A percentile compares a stretch with the other conserved stretches of the same genome.
Conservation (phyloP, 1,140 invertebrate genomes). For the Drosophila jambulina region DNA sequence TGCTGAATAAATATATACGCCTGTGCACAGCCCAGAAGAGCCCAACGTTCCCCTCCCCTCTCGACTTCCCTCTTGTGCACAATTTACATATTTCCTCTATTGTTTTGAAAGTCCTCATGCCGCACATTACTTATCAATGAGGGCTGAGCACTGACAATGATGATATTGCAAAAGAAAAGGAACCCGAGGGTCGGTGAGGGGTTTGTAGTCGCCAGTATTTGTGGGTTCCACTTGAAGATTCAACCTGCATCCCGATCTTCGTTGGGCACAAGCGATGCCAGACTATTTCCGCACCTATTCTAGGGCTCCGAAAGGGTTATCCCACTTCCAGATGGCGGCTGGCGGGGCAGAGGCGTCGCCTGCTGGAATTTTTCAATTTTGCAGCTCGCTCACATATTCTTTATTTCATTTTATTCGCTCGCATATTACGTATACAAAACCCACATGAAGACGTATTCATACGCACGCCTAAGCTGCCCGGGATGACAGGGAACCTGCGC, state of each 20-base stretch:
- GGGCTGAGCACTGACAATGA: slow-evolving; percentile 20
- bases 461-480: slow-evolving; percentile 62
- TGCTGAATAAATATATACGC: slow-evolving; percentile 11
- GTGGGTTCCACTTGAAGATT: slow-evolving; percentile 45
- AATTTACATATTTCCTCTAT: slow-evolving; percentile 70
- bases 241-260: slow-evolving; percentile 38
- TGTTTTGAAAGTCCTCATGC: slow-evolving; percentile 69
- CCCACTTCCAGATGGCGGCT: slow-evolving; percentile 10
- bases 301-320: slow-evolving; percentile 5
- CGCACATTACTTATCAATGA: slow-evolving; percentile 49
- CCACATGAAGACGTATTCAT: slow-evolving; percentile 67
- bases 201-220: background rate
- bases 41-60: too few species aligned
- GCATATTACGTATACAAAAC: slow-evolving; percentile 29
- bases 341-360: slow-evolving; percentile 6
- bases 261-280: background rate
- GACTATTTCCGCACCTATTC: background rate
- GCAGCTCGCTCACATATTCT: slow-evolving; percentile 33
- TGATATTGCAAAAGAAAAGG: slow-evolving; percentile 24
- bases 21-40: background rate
- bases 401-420: slow-evolving; percentile 49
- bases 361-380: slow-evolving; percentile 71
- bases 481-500: slow-evolving; percentile 28
- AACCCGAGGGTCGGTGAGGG: background rate
- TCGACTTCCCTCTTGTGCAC: slow-evolving; percentile 38